phyloP scores from a whole-genome alignment of 2,113 vertebrate genomes.

The Podocnemis expansa region DNA sequence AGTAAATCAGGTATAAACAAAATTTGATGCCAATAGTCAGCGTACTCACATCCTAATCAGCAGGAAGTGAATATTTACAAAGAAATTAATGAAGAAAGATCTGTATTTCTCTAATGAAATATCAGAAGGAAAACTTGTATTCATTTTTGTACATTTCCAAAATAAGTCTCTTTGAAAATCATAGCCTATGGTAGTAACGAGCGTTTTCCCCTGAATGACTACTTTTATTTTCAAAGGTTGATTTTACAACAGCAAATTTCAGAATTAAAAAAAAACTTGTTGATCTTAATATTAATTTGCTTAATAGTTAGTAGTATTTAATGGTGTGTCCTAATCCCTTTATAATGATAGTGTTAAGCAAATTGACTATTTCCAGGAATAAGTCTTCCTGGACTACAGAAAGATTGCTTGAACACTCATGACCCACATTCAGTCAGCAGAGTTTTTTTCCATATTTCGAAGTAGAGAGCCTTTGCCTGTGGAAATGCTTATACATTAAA shows the following conservation, averaged over 20 bases:
- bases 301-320: not conserved
- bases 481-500: too few relatives aligned
- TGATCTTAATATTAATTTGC: not conserved
- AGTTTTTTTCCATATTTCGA: not conserved
- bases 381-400: not conserved
- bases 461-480: not conserved
- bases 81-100: not conserved
- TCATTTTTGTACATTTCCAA: not conserved
- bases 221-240: not conserved
- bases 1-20: not conserved
- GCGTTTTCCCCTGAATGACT: not conserved
- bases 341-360: not conserved
- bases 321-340: not conserved
- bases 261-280: not conserved
- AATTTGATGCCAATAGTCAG: not conserved
- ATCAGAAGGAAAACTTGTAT: not conserved
- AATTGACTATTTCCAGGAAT: not conserved
- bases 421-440: not conserved
- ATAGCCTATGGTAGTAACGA: not conserved
- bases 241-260: not conserved
- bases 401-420: not conserved
- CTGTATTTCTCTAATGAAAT: not conserved
- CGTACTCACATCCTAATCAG: not conserved
- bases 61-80: not conserved
- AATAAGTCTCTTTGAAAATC: not conserved